Percentiles rank a stretch among this genome's conserved stretches.
Conservation (phyloP, 2,888 invertebrate genomes). For the Lycia hirtaria region DNA sequence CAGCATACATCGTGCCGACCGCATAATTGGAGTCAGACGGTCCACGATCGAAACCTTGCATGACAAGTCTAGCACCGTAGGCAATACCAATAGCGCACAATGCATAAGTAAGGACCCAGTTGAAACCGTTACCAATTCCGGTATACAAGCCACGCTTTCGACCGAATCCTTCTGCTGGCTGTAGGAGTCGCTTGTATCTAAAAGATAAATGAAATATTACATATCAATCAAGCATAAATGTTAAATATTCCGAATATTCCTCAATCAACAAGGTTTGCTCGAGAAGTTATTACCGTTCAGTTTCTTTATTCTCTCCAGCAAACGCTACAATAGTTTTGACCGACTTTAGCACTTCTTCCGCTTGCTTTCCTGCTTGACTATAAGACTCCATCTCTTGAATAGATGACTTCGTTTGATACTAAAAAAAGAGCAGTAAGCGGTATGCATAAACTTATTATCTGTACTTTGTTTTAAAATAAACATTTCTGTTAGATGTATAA, state of each 20-base stretch:
- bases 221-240: too few species aligned
- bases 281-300: slow-evolving; percentile 85
- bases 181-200: slow-evolving; percentile 83
- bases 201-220: too few species aligned
- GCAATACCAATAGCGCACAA: slow-evolving; percentile 91
- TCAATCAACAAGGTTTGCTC: too few species aligned
- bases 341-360: slow-evolving; percentile 91
- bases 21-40: slow-evolving; percentile 86
- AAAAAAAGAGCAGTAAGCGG: too few species aligned
- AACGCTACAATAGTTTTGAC: slow-evolving; percentile 91
- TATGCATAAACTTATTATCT: too few species aligned
- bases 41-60: slow-evolving; percentile 85
- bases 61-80: slow-evolving; percentile 90
- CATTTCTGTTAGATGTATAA: too few species aligned
- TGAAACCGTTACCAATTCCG: slow-evolving; percentile 89
- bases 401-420: slow-evolving; percentile 87
- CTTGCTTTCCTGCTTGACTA: slow-evolving; percentile 91
- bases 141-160: slow-evolving; percentile 88
- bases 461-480: too few species aligned
- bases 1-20: slow-evolving; percentile 89
- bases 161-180: slow-evolving; percentile 87
- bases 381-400: slow-evolving; percentile 89
- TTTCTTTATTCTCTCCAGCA: slow-evolving; percentile 91
- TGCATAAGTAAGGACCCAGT: slow-evolving; percentile 91
- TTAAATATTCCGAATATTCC: too few species aligned